Conservation (phyloP, 2,113 vertebrate species). For the Chroicocephalus ridibundus region DNA sequence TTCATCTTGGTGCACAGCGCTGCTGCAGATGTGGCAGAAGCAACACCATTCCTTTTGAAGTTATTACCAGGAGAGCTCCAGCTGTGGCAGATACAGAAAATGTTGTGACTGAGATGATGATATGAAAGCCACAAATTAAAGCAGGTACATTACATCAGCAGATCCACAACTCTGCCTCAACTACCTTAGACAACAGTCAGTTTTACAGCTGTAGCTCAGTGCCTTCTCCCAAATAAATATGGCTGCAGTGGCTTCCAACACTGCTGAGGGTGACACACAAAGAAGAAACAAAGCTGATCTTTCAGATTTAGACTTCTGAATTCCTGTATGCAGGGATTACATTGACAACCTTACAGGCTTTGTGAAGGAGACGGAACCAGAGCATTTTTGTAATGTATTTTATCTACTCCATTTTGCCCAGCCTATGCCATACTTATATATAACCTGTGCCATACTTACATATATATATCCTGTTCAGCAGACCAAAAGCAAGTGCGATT, state of each 20-base stretch:
- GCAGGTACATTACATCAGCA: neutral
- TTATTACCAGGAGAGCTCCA: neutral
- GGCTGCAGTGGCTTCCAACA: neutral
- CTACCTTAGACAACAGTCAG: neutral
- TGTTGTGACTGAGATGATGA: accelerated
- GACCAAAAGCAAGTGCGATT: neutral
- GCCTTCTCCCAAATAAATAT: neutral
- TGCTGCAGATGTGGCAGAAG: neutral
- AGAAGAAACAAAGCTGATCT: neutral
- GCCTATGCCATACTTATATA: neutral
- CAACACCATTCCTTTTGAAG: neutral
- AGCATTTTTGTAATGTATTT: neutral
- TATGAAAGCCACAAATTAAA: accelerated
- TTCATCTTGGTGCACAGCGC: accelerated
- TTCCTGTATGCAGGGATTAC: neutral
- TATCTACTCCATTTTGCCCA: neutral
- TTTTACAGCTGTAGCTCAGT: neutral
- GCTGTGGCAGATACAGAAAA: neutral
- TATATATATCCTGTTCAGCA: neutral
- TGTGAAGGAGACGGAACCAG: neutral
- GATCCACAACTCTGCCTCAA: neutral
- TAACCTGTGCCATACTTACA: neutral
- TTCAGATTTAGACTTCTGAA: neutral
- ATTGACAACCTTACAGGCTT: neutral
- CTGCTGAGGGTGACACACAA: neutral